These are phyloP conservation scores for Albula goreensis DNA, from an alignment of 2,113 vertebrate genomes.

Conservation along the genomic window DNA sequence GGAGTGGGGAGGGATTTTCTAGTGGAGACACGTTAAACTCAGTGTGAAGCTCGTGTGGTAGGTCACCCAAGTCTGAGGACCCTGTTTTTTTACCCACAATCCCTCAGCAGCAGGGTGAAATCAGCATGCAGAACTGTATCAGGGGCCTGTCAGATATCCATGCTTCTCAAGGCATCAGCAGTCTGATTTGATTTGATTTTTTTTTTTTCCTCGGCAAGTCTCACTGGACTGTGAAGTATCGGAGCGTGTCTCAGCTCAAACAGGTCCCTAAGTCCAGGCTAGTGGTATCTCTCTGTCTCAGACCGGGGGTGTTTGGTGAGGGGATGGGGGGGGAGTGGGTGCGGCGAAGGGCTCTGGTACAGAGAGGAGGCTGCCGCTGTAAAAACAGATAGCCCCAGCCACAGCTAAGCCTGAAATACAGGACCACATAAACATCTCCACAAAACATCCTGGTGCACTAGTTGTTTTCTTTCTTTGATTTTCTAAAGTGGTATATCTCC, in stretches of 20 bases:
- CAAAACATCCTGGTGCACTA: too few relatives aligned
- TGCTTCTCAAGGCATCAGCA: background rate
- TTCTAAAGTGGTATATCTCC: too few relatives aligned
- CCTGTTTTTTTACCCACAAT: background rate
- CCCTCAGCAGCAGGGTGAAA: background rate
- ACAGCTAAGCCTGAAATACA: background rate
- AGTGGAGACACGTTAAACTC: background rate
- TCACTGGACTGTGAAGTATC: constrained; percentile 22
- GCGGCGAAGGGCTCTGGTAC: background rate
- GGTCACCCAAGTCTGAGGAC: background rate
- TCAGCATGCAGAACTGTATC: background rate
- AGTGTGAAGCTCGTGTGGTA: background rate
- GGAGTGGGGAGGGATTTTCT: background rate
- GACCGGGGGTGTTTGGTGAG: too few relatives aligned
- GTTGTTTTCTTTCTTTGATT: too few relatives aligned
- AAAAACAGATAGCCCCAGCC: background rate
- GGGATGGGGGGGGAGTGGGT: background rate
- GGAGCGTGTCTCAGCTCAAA: constrained; percentile 30
- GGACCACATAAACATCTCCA: background rate
- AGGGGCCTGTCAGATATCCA: constrained; percentile 26
- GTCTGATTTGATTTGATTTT: constrained; percentile 1
- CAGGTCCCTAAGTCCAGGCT: constrained; percentile 16
- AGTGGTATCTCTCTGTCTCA: background rate
- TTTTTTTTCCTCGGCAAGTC: background rate
- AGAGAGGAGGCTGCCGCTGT: background rate